These are phyloP conservation scores for Haliclystus octoradiatus DNA, from an alignment of 30 jellyfish, hydroid and myxozoan species.

Conservation along the genomic window DNA sequence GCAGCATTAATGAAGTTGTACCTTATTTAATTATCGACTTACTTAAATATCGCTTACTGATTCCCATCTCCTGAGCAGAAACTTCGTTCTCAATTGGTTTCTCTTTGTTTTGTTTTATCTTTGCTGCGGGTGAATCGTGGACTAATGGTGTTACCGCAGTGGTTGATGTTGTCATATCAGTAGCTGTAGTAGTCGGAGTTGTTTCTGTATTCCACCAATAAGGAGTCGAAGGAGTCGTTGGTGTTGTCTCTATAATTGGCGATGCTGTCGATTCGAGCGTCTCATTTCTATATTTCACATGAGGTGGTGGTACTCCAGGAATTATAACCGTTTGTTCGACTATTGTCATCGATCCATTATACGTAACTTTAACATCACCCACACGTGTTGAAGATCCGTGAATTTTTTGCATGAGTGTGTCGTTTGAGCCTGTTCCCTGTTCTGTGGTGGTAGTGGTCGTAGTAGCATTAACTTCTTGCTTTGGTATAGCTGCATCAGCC, in stretches of 20 bases:
- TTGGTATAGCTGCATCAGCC: too few species aligned
- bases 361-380: not conserved
- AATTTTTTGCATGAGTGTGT: slow-evolving; percentile 30
- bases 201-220: slow-evolving; percentile 22
- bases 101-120: too few species aligned
- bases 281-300: slow-evolving; percentile 31
- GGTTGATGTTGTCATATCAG: not conserved
- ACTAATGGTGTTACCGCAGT: not conserved
- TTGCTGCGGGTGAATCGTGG: not conserved
- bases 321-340: slow-evolving; percentile 32
- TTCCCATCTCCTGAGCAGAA: too few species aligned
- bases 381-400: slow-evolving; percentile 18
- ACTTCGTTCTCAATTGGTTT: too few species aligned
- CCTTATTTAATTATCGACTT: too few species aligned
- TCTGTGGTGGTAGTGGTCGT: too few species aligned
- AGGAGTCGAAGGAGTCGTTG: slow-evolving; percentile 50
- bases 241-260: slow-evolving; percentile 49
- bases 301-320: slow-evolving; percentile 34
- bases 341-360: slow-evolving; percentile 13
- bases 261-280: slow-evolving; percentile 51
- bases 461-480: too few species aligned
- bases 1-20: not conserved
- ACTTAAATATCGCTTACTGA: too few species aligned
- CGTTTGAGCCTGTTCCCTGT: slow-evolving; percentile 23
- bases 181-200: slow-evolving; percentile 8